Conservation (phyloP, 2,113 vertebrate genomes). For the Clarias macrocephalus region DNA sequence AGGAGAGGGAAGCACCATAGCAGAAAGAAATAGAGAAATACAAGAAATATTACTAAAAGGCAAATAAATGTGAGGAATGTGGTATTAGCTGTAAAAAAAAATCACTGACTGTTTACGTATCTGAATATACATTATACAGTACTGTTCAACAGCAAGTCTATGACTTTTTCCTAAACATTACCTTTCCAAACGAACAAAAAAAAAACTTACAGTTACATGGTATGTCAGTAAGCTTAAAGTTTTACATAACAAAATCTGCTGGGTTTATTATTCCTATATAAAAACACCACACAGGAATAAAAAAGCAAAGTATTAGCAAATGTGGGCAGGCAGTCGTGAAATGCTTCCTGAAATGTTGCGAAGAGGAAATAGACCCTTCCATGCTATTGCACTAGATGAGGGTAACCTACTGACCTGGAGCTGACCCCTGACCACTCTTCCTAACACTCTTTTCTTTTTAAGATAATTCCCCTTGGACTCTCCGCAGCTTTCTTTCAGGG, state of each 20-base stretch:
- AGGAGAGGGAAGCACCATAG: background rate
- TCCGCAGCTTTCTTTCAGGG: slow-evolving; percentile 38
- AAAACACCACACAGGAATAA: background rate
- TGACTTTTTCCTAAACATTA: background rate
- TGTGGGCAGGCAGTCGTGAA: slow-evolving; percentile 3
- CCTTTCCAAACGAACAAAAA: background rate
- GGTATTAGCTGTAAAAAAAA: background rate
- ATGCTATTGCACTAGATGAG: background rate
- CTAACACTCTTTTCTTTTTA: slow-evolving; percentile 36
- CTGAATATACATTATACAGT: background rate
- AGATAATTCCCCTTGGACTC: slow-evolving; percentile 40
- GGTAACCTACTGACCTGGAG: background rate
- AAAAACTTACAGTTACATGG: too few relatives aligned
- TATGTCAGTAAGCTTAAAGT: background rate
- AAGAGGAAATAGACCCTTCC: background rate
- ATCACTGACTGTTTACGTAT: background rate
- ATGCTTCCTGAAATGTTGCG: background rate
- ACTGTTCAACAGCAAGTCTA: background rate
- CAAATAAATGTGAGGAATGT: background rate
- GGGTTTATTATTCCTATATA: background rate
- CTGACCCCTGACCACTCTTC: slow-evolving; percentile 10
- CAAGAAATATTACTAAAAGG: background rate
- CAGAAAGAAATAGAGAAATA: background rate
- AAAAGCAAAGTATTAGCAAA: background rate
- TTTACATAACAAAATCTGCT: background rate